These are phyloP conservation scores for Drosophila kanekoi DNA, from an alignment of 2,888 invertebrate species.

Conservation along the genomic window DNA sequence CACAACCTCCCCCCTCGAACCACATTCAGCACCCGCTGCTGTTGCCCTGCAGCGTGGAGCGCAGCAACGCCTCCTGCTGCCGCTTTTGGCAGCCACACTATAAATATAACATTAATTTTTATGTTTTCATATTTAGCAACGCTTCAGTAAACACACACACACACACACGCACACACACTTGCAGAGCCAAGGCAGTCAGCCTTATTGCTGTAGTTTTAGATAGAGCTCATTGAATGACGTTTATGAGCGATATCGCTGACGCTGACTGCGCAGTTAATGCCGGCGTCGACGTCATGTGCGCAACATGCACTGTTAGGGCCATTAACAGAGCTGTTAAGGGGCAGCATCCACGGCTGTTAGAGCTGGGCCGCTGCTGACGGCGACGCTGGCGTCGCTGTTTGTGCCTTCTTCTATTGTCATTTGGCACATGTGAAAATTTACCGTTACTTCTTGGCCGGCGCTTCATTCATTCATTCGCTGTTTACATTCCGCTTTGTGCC, in stretches of 20 bases:
- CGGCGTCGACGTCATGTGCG: constrained; percentile 41
- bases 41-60: constrained; percentile 66
- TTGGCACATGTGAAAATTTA: constrained; percentile 81
- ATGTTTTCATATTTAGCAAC: constrained; percentile 80
- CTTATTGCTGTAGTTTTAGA: constrained; percentile 68
- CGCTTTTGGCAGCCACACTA: constrained; percentile 74
- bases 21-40: not conserved
- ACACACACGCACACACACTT: constrained; percentile 9
- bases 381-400: constrained; percentile 37
- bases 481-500: constrained; percentile 77
- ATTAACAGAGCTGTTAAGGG: constrained; percentile 36
- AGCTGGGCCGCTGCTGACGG: constrained; percentile 35
- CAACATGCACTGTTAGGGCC: constrained; percentile 55
- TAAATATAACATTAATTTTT: constrained; percentile 82
- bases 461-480: constrained; percentile 81
- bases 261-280: constrained; percentile 19
- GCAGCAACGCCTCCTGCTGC: constrained; percentile 67
- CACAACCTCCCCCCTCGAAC: not conserved
- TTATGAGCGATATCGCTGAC: constrained; percentile 72
- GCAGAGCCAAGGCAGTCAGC: constrained; percentile 20
- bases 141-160: constrained; percentile 69
- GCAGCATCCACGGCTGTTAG: constrained; percentile 64
- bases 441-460: constrained; percentile 77
- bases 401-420: constrained; percentile 75
- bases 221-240: constrained; percentile 78